Evolutionary conservation across 30 jellyfish, hydroid and myxozoan species (phyloP).

Genomic region (Aurelia aurita complex sp. Pacific): DNA sequence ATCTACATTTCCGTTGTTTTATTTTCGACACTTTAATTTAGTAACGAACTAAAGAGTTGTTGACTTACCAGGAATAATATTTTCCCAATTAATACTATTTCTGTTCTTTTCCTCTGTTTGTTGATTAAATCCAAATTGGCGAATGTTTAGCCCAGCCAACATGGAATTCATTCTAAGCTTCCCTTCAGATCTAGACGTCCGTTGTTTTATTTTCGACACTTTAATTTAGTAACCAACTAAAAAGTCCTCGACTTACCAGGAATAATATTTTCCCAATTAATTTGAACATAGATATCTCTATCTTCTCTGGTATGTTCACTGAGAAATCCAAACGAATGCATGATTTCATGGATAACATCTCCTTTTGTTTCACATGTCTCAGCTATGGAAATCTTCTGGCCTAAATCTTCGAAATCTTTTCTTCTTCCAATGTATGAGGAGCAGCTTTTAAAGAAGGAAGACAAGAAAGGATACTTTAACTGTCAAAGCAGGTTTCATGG

Average conservation of each 20-base stretch:
- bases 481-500: too few relatives aligned
- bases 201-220: too few relatives aligned
- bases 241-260: not conserved
- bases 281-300: constrained; percentile 26
- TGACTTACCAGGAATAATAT: too few relatives aligned
- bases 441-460: not conserved
- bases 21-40: too few relatives aligned
- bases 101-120: too few relatives aligned
- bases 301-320: constrained; percentile 47
- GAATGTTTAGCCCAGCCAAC: not conserved
- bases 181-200: not conserved
- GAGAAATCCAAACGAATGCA: constrained; percentile 60
- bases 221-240: not conserved
- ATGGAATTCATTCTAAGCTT: not conserved
- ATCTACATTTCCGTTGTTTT: too few relatives aligned
- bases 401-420: constrained; percentile 9
- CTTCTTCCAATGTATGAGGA: constrained; percentile 24
- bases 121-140: too few relatives aligned
- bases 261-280: constrained; percentile 23
- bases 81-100: too few relatives aligned
- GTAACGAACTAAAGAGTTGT: too few relatives aligned
- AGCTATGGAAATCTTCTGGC: constrained; percentile 24
- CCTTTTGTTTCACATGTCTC: constrained; percentile 36
- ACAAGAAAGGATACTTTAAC: too few relatives aligned
- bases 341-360: constrained; percentile 24